Conservation (phyloP, 2,113 vertebrate genomes). For the Eleginops maclovinus region DNA sequence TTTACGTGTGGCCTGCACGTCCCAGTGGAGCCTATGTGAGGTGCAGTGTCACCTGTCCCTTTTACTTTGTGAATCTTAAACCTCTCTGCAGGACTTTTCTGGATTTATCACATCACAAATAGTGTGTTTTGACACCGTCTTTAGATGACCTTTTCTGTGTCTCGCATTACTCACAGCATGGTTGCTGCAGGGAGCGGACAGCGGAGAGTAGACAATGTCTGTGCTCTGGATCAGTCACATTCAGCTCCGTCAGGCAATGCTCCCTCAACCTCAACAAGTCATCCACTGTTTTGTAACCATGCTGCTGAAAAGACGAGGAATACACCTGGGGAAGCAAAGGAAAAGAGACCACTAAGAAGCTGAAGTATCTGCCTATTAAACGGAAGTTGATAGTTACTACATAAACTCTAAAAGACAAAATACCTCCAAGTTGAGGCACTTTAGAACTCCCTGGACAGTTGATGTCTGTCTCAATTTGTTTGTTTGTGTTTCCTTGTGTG, state of each 20-base stretch:
- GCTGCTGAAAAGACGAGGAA: slow-evolving; percentile 86
- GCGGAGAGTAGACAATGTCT: slow-evolving; percentile 87
- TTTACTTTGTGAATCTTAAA: slow-evolving; percentile 25
- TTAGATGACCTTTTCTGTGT: slow-evolving; percentile 27
- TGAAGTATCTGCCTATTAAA: neutral
- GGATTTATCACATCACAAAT: slow-evolving; percentile 11
- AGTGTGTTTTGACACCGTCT: neutral
- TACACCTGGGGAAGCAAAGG: slow-evolving; percentile 84
- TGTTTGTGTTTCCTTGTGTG: slow-evolving; percentile 70
- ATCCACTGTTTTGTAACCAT: slow-evolving; percentile 90
- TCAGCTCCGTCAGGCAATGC: slow-evolving; percentile 89
- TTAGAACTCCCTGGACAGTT: slow-evolving; percentile 88
- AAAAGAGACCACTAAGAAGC: neutral
- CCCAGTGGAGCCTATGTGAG: slow-evolving; percentile 26
- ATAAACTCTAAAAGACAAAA: neutral
- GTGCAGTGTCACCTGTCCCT: slow-evolving; percentile 20
- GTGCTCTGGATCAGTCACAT: slow-evolving; percentile 90
- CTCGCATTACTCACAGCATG: slow-evolving; percentile 85
- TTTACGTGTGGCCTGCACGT: slow-evolving; percentile 30
- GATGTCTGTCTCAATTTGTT: slow-evolving; percentile 76
- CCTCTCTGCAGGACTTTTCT: neutral
- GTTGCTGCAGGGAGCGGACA: slow-evolving; percentile 85
- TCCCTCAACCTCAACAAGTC: slow-evolving; percentile 91
- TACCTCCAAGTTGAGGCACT: slow-evolving; percentile 88
- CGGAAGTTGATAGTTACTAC: neutral